Base-by-base conservation (phyloP, 2,888 invertebrate species). In the Lithophane leautieri region DNA sequence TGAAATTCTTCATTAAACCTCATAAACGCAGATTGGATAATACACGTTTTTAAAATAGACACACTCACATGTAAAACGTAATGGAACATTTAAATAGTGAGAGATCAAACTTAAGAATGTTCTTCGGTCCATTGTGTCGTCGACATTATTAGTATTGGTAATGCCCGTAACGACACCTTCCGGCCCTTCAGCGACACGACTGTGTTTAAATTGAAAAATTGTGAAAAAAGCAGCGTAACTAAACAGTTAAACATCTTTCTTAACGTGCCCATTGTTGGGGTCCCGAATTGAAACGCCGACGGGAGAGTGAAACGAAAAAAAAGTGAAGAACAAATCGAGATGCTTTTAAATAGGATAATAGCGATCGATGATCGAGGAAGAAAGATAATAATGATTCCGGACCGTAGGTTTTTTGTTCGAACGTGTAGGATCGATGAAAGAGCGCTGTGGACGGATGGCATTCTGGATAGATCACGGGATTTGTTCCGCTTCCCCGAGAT, bases 201-300 rank as follows among this genome's bases (percentile, higher is more conserved):
- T 94, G 92, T 90, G 94, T 95, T 95, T 94, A 95, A 95, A 96
- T 95, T 95, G 95, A 95, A 95, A 95, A 94, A 92, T 95, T 93
- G 93, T 94, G 94, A 96, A 96, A 96, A 96, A 96, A 95, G 69
- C 93, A 94, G 94, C 96, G 96, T 95, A 94, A 91, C 96, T 95
- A 96, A 96, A 96, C 93, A 94, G 94, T 96, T 96, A 96, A 96
- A 96, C 95, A 95, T 96, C 96, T 95, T 96, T 96, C 96, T 95
- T 96, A 96, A 95, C 95, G 92, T 92, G 91, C 81, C 94, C 92
- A 95, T 96, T 96, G 96, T 96, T 93, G 92, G 89, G 88, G 90
- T 87, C 90, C 91, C 91, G 95, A 94, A 95, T 95, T 94, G 95
- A 95, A 95, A 94, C 94, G 95, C 93, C 92, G 94, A 93, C 93